Percentiles rank a stretch among this genome's conserved stretches.
Conservation (phyloP, 2,113 vertebrate species). For the Irena cyanogastra region DNA sequence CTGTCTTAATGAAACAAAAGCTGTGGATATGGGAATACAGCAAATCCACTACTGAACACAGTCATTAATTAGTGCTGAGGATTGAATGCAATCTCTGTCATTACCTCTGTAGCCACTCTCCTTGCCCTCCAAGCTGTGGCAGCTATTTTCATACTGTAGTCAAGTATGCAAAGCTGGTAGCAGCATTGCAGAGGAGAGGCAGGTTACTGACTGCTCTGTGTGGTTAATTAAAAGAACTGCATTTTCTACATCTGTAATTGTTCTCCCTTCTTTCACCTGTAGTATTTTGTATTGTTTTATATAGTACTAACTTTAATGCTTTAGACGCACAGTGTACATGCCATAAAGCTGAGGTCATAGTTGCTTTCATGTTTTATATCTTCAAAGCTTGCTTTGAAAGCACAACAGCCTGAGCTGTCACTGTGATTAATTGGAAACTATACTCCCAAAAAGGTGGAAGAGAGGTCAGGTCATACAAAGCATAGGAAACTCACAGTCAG, state of each 20-base stretch:
- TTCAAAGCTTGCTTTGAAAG: background rate
- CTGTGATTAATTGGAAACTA: background rate
- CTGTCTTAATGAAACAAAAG: background rate
- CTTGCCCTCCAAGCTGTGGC: background rate
- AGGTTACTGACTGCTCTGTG: background rate
- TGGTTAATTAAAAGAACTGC: background rate
- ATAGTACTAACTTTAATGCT: background rate
- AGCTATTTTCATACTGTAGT: background rate
- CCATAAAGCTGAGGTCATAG: background rate
- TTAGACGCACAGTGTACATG: background rate
- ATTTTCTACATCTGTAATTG: background rate
- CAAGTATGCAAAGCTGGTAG: background rate
- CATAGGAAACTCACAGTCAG: background rate
- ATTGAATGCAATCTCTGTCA: background rate
- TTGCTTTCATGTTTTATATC: background rate
- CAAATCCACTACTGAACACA: background rate
- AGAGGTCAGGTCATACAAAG: background rate
- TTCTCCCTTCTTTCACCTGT: background rate
- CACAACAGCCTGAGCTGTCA: background rate
- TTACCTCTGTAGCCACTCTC: rapidly evolving
- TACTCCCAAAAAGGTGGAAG: background rate
- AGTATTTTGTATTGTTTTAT: background rate
- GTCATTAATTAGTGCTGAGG: background rate
- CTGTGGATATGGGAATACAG: background rate
- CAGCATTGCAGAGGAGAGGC: background rate